A percentile compares a stretch with the other conserved stretches of the same genome.
These are phyloP conservation scores for Mnemiopsis leidyi DNA, from an alignment of 37 sponge, comb jelly and placozoan genomes.

Conservation along the genomic window DNA sequence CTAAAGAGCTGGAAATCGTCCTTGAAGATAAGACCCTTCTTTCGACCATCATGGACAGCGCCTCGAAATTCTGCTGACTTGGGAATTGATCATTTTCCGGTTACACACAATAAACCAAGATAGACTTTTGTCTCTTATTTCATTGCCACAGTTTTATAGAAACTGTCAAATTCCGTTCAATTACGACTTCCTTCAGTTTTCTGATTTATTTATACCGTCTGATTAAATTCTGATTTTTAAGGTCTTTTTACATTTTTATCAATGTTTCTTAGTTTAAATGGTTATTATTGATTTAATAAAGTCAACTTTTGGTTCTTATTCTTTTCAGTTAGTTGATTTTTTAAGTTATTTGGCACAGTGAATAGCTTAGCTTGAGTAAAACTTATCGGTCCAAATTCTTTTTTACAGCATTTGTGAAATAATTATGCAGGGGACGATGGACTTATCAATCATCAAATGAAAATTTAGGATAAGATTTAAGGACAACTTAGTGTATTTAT, in stretches of 20 bases:
- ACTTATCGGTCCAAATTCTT: not conserved
- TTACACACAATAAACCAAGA: too few species aligned
- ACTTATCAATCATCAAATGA: too few species aligned
- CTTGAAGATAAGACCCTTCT: conserved; percentile 80
- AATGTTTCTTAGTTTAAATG: not conserved
- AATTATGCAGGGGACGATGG: too few species aligned
- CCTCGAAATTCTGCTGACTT: conserved; percentile 47
- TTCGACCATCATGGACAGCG: conserved; percentile 71
- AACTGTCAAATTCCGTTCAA: too few species aligned
- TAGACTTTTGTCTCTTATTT: too few species aligned
- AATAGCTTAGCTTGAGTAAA: not conserved
- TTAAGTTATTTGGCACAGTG: not conserved
- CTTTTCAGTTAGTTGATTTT: not conserved
- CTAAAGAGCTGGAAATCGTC: conserved; percentile 73
- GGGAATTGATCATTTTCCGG: too few species aligned
- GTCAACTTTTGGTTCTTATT: not conserved
- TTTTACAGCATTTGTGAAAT: too few species aligned
- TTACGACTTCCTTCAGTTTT: too few species aligned
- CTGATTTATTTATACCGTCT: not conserved
- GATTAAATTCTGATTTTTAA: not conserved
- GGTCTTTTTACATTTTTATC: not conserved
- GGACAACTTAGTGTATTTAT: not conserved
- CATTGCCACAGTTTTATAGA: not conserved
- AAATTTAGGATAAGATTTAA: not conserved
- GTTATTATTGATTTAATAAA: not conserved